phyloP scores from a whole-genome alignment of 2,797 vertebrate species.

The Poeciliopsis gracilis region DNA sequence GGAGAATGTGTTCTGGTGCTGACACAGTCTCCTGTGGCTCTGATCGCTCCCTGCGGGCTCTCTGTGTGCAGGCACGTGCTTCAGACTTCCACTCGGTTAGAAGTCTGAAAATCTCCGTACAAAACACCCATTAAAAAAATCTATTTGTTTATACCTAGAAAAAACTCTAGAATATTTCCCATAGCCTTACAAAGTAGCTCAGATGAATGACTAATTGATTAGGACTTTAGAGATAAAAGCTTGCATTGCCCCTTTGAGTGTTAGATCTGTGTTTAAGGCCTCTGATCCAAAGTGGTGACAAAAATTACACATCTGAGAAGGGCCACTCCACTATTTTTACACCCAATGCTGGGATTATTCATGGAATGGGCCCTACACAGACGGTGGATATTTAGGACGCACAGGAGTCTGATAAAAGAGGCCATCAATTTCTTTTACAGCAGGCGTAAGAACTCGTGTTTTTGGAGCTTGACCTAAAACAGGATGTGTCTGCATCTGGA shows the following conservation, averaged over 20 bases:
- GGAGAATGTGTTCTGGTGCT: conserved; percentile 60
- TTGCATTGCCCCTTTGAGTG: conserved; percentile 44
- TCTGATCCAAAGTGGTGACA: conserved; percentile 46
- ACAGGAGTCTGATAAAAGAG: conserved; percentile 17
- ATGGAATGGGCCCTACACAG: neutral
- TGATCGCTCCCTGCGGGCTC: conserved; percentile 61
- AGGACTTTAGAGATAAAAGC: conserved; percentile 64
- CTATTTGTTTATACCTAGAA: neutral
- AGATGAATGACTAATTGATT: conserved; percentile 71
- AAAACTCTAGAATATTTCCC: conserved; percentile 25
- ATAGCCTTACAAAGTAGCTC: conserved; percentile 24
- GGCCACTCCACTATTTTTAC: conserved; percentile 6
- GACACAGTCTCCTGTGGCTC: conserved; percentile 61
- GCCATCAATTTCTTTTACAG: conserved; percentile 23
- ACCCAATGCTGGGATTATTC: conserved; percentile 14
- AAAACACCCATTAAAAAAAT: neutral
- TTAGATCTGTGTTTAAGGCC: conserved; percentile 31
- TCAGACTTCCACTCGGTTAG: conserved; percentile 18
- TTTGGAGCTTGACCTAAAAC: conserved; percentile 10
- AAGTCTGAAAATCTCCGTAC: neutral
- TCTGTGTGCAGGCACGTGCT: conserved; percentile 17
- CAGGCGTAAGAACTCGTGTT: conserved; percentile 14
- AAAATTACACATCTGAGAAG: neutral
- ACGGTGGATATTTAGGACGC: conserved; percentile 13
- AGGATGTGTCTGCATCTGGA: conserved; percentile 1